Conservation (phyloP, 2,888 invertebrate species). For the Drosophila ustulata region DNA sequence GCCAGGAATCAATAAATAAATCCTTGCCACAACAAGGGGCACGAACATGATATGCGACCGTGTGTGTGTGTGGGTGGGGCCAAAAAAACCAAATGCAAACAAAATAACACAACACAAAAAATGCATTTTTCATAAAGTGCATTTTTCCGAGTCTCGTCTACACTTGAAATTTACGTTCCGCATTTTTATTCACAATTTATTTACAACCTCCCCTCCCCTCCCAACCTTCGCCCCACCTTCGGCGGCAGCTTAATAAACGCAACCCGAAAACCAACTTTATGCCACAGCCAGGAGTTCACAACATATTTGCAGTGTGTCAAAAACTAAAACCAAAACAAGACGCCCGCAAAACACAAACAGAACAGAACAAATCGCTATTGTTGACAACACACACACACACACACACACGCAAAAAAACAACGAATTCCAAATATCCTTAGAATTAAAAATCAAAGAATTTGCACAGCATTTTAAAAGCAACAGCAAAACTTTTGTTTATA, state of each 20-base stretch:
- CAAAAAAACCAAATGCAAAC: not conserved
- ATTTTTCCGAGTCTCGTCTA: conserved; percentile 11
- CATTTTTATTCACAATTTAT: conserved; percentile 18
- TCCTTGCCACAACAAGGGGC: not conserved
- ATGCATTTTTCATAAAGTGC: conserved; percentile 28
- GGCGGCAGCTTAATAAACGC: conserved; percentile 9
- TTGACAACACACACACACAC: not conserved
- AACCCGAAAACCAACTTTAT: conserved; percentile 1
- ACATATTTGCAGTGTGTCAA: conserved; percentile 19
- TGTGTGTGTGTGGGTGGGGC: not conserved
- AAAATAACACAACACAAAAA: conserved; percentile 13
- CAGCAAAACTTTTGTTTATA: too few relatives aligned
- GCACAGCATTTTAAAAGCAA: too few relatives aligned
- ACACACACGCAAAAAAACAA: not conserved
- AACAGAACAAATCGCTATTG: not conserved
- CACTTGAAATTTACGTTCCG: conserved; percentile 29
- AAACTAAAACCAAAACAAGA: conserved; percentile 13
- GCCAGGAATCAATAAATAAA: conserved; percentile 35
- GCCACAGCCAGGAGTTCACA: conserved; percentile 9
- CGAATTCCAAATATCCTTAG: not conserved
- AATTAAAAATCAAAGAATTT: not conserved
- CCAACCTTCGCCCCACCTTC: too few relatives aligned
- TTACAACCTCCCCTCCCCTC: not conserved
- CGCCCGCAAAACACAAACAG: conserved; percentile 12
- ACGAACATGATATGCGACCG: not conserved